Evolutionary conservation across 1,140 invertebrate genomes (phyloP).

Genomic region (Drosophila prosaltans): DNA sequence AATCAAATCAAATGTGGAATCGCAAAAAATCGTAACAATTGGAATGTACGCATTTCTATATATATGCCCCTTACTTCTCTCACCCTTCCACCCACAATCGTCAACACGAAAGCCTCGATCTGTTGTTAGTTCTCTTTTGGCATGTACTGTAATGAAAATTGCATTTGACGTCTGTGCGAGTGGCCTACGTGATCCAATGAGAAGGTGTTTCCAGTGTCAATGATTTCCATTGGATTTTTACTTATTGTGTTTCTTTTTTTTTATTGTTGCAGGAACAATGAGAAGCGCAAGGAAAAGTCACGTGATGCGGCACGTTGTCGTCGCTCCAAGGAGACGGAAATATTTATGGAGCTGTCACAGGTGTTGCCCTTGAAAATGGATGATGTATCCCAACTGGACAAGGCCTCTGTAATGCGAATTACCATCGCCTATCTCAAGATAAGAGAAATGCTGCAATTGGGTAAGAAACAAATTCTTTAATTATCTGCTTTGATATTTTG

Average conservation of each 20-base stretch:
- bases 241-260: slow-evolving; percentile 73
- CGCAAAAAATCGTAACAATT: slow-evolving; percentile 66
- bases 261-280: slow-evolving; percentile 91
- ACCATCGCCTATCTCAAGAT: slow-evolving; percentile 95
- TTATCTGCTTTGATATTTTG: slow-evolving; percentile 29
- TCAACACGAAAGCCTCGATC: background rate
- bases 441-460: slow-evolving; percentile 90
- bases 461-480: slow-evolving; percentile 85
- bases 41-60: slow-evolving; percentile 66
- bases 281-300: slow-evolving; percentile 98
- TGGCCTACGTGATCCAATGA: slow-evolving; percentile 63
- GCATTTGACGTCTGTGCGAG: slow-evolving; percentile 12
- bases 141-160: slow-evolving; percentile 30
- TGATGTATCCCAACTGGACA: slow-evolving; percentile 94
- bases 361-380: slow-evolving; percentile 91
- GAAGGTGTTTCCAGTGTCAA: slow-evolving; percentile 11
- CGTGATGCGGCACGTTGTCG: slow-evolving; percentile 96
- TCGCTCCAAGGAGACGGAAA: slow-evolving; percentile 96
- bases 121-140: slow-evolving; percentile 6
- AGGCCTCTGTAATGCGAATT: slow-evolving; percentile 97
- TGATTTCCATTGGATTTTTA: slow-evolving; percentile 9
- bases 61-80: background rate
- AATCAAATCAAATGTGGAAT: slow-evolving; percentile 70
- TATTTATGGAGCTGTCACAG: slow-evolving; percentile 93
- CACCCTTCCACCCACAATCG: background rate